phyloP scores from a whole-genome alignment of 1,140 invertebrate genomes.

The Calliphora vicina region DNA sequence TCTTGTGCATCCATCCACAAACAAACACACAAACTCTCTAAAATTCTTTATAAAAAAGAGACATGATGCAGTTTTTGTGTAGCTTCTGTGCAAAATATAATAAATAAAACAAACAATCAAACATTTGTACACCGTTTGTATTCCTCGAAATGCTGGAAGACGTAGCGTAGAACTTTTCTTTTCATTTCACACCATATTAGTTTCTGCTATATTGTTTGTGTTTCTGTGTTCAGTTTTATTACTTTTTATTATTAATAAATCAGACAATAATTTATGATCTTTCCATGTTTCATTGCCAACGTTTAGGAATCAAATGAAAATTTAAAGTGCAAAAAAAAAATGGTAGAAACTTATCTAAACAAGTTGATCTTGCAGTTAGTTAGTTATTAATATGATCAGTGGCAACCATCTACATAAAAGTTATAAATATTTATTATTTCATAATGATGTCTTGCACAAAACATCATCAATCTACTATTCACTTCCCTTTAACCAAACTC shows the following conservation, averaged over 20 bases:
- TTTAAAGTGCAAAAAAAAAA: neutral
- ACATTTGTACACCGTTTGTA: neutral
- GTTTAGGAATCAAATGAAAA: neutral
- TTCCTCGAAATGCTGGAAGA: neutral
- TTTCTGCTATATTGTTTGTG: neutral
- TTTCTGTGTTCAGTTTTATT: too few species aligned
- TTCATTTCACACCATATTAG: slow-evolving; percentile 14
- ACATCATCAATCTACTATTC: neutral
- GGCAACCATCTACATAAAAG: neutral
- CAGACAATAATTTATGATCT: neutral
- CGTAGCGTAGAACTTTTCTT: neutral
- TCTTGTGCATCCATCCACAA: neutral
- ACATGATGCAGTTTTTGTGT: neutral
- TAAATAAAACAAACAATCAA: neutral
- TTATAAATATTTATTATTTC: slow-evolving; percentile 33
- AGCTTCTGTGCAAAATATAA: too few species aligned
- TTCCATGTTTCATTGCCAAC: neutral
- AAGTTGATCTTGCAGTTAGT: neutral
- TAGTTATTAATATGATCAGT: neutral
- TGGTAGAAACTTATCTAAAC: neutral
- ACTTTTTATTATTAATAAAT: neutral
- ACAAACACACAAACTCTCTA: neutral
- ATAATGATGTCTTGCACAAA: slow-evolving; percentile 17
- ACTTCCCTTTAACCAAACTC: neutral
- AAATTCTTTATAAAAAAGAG: too few species aligned